A percentile compares a stretch with the other conserved stretches of the same genome.
These are phyloP conservation scores for Rhopilema esculentum DNA, from an alignment of 30 jellyfish, hydroid and myxozoan genomes.

Conservation along the genomic window DNA sequence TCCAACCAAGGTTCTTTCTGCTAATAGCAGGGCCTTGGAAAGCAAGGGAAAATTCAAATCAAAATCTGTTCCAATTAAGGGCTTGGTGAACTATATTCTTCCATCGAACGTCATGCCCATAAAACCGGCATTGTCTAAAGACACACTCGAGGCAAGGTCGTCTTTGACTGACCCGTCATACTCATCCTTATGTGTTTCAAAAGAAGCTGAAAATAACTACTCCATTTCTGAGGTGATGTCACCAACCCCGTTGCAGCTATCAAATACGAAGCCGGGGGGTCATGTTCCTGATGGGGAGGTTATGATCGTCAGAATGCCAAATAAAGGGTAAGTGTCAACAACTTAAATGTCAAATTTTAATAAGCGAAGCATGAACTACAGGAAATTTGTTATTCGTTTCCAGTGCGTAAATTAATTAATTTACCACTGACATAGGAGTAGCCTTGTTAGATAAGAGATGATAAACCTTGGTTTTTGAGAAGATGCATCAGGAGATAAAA, in stretches of 20 bases:
- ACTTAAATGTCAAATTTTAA: no score
- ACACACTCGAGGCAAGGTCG: constrained; percentile 52
- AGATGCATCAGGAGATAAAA: no score
- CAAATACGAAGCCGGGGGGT: constrained; percentile 29
- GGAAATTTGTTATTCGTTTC: no score
- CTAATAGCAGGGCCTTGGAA: background rate
- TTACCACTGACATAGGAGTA: no score
- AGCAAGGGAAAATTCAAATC: background rate
- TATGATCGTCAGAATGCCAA: constrained; percentile 59
- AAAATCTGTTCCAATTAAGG: background rate
- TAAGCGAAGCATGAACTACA: no score
- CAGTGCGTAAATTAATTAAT: no score
- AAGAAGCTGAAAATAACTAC: constrained; percentile 15
- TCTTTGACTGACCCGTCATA: constrained; percentile 30
- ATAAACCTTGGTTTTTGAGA: no score
- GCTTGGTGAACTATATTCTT: constrained; percentile 16
- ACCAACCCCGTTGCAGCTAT: constrained; percentile 34
- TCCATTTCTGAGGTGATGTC: constrained; percentile 38
- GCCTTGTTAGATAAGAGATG: no score
- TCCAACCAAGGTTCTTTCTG: background rate
- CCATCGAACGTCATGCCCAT: constrained; percentile 43
- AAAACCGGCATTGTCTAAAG: constrained; percentile 38
- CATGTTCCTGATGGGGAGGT: constrained; percentile 55
- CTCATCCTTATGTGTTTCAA: constrained; percentile 23
- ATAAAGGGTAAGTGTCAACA: constrained; percentile 58